Evolutionary conservation across 2,888 invertebrate species (phyloP).

Genomic region (Rapana venosa): DNA sequence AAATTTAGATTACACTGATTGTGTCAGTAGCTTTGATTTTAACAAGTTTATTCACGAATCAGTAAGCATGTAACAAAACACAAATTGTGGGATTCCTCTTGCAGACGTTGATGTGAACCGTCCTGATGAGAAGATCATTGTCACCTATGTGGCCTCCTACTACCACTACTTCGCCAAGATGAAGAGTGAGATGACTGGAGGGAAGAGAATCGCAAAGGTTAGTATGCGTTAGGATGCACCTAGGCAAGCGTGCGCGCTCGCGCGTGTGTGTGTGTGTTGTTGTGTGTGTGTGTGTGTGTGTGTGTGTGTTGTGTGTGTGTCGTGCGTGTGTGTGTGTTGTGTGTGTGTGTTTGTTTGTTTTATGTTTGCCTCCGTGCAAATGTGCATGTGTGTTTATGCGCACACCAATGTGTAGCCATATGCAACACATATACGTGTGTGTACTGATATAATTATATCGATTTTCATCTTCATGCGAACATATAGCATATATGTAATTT

Average conservation of each 20-base stretch:
- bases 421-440: too few species aligned
- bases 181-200: constrained; percentile 99
- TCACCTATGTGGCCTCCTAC: constrained; percentile 99
- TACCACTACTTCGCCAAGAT: constrained; percentile 99
- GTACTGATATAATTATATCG: too few species aligned
- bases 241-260: not conserved
- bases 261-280: not conserved
- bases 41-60: too few species aligned
- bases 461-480: too few species aligned
- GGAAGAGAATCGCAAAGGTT: constrained; percentile 97
- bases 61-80: not conserved
- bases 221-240: constrained; percentile 70
- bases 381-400: too few species aligned
- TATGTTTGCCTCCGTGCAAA: too few species aligned
- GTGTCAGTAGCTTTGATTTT: too few species aligned
- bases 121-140: constrained; percentile 98
- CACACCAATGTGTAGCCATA: too few species aligned
- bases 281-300: not conserved
- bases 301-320: not conserved
- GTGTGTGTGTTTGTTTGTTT: not conserved
- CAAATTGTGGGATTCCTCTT: not conserved
- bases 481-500: too few species aligned
- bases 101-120: constrained; percentile 93
- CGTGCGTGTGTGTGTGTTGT: not conserved
- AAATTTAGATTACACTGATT: too few species aligned